Evolutionary conservation across 2,888 invertebrate species (phyloP).

Genomic region (Philhelius pedissequus): DNA sequence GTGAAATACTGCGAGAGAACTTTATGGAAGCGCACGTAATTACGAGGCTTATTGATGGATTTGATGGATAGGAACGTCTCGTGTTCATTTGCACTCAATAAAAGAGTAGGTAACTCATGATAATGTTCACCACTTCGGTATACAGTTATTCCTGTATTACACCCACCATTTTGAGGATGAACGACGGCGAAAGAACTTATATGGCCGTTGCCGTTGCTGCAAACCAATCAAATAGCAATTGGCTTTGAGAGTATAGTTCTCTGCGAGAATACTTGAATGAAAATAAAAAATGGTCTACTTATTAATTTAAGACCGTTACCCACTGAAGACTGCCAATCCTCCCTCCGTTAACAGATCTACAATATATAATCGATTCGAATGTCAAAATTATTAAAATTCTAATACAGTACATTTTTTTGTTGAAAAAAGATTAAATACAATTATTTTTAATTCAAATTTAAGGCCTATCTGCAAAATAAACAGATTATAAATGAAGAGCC

Average conservation of each 20-base stretch:
- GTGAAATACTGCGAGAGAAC: neutral
- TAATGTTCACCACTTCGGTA: conserved; percentile 21
- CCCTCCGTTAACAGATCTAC: no score
- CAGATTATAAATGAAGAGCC: no score
- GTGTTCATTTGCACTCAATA: neutral
- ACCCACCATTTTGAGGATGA: conserved; percentile 1
- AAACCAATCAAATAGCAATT: conserved; percentile 4
- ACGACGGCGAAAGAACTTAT: neutral
- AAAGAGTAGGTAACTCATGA: neutral
- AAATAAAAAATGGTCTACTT: no score
- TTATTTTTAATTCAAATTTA: no score
- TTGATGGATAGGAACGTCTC: neutral
- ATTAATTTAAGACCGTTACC: no score
- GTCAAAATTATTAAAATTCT: no score
- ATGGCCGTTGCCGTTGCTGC: neutral
- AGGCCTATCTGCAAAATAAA: no score
- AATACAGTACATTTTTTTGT: no score
- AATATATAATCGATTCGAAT: no score
- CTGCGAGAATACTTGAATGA: neutral
- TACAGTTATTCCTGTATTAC: neutral
- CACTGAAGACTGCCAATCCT: no score
- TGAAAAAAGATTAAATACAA: no score
- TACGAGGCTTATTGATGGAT: conserved; percentile 16
- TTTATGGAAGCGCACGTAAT: conserved; percentile 1
- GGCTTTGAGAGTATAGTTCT: neutral